phyloP scores from a whole-genome alignment of 1,140 invertebrate genomes.

The Rhopalosiphum padi region DNA sequence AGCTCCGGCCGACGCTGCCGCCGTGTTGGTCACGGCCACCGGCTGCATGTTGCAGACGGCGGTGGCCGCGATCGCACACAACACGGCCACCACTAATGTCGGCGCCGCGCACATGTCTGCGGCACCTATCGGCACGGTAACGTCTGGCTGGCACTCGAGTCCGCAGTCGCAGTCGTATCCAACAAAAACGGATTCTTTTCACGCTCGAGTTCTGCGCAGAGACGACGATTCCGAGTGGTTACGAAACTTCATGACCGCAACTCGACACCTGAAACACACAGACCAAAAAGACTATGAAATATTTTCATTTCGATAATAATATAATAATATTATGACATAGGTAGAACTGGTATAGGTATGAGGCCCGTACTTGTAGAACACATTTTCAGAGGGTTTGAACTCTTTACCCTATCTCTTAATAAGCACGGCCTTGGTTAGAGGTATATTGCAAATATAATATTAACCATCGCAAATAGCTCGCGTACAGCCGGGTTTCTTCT shows the following conservation, averaged over 20 bases:
- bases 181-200: background rate
- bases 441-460: too few relatives aligned
- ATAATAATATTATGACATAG: background rate
- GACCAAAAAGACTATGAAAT: background rate
- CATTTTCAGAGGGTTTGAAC: background rate
- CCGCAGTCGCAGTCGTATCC: background rate
- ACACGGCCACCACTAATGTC: too few relatives aligned
- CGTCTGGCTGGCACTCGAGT: background rate
- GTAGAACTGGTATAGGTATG: background rate
- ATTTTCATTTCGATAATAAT: background rate
- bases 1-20: slow-evolving; percentile 59
- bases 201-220: background rate
- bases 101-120: background rate
- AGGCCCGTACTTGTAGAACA: background rate
- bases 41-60: slow-evolving; percentile 58
- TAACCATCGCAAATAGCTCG: too few relatives aligned
- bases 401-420: too few relatives aligned
- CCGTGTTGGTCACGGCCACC: slow-evolving; percentile 59
- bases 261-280: slow-evolving; percentile 21
- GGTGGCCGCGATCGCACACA: slow-evolving; percentile 32
- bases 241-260: background rate
- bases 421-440: too few relatives aligned
- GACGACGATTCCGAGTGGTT: background rate
- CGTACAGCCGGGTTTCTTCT: too few relatives aligned
- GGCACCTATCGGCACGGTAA: background rate